Conservation (phyloP, 2,113 vertebrate species). For the Hepsetus odoe region DNA sequence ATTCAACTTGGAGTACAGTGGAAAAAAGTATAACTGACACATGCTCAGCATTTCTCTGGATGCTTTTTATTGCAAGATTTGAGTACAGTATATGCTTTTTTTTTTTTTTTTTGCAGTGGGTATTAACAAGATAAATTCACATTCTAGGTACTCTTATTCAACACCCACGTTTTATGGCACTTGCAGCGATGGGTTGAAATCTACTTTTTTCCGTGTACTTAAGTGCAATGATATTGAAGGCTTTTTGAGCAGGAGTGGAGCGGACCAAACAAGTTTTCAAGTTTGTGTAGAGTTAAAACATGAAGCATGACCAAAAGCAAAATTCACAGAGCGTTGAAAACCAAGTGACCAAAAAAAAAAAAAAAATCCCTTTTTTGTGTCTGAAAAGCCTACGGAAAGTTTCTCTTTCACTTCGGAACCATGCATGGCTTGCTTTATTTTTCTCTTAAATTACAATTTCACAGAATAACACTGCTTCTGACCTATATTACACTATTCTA, state of each 20-base stretch:
- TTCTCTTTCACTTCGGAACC: conserved; percentile 66
- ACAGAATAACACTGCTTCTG: conserved; percentile 86
- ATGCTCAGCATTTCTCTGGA: conserved; percentile 7
- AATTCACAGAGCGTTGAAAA: conserved; percentile 65
- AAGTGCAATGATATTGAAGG: conserved; percentile 67
- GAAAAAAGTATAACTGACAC: no score
- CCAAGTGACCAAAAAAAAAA: conserved; percentile 62
- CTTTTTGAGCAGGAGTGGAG: conserved; percentile 63
- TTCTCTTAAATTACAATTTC: conserved; percentile 83
- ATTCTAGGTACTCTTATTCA: conserved; percentile 58
- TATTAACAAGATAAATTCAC: conserved; percentile 69
- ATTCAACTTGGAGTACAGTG: no score
- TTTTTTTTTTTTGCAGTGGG: conserved; percentile 68
- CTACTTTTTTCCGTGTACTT: conserved; percentile 30
- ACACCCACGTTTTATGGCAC: conserved; percentile 65
- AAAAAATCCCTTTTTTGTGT: conserved; percentile 50
- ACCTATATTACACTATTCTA: conserved; percentile 87
- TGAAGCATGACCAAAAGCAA: conserved; percentile 48
- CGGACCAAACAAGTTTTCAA: conserved; percentile 67
- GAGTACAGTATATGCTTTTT: conserved; percentile 76
- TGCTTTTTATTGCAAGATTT: conserved; percentile 76
- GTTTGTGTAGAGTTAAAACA: conserved; percentile 67
- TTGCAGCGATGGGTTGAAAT: conserved; percentile 51
- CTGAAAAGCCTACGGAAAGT: conserved; percentile 53
- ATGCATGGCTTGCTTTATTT: conserved; percentile 75